Evolutionary conservation across 2,797 vertebrate genomes (phyloP), one percentile per base, ranked within the genome.

Genomic region (Danio aesculapii): DNA sequence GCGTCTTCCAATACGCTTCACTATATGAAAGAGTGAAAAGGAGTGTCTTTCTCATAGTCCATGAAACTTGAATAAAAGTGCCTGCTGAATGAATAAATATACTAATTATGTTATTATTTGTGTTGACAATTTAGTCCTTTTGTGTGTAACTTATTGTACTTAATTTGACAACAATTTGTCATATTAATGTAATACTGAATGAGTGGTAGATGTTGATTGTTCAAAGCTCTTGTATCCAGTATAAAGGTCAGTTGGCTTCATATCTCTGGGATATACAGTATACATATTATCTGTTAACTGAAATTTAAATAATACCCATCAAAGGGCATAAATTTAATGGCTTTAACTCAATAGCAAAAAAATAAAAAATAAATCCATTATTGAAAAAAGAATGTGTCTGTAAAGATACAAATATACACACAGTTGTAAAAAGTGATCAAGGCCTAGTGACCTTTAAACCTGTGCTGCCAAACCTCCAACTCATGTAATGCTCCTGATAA

Each of bases 1-100:
- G 44, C 77, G 79, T 52, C 78, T 92, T 53, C 72, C 82, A 4
- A 91, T 92, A 79, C 67, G 67, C 41, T 88, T 85, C 53, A 80
- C 83, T 8, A 41, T 83, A 44, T 83, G n/a, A 83, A 44, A 17
- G 11, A 64, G n/a, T 62, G 0, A 73, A 14, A 68, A 4, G 10
- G 11, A 21, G 16, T 17, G 14, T 64, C 1, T 75, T 6, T 66
- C 55, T 74, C 19, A 2, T 47, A 47, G 44, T n/a, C 10, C 14
- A 50, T 17, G 1, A 61, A 57, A 59, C 13, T 46, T 13, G 10
- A 59, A 58, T 41, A 43, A 14, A 70, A 2, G 30, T 30, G 30
- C 9, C 16, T 10, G 6, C 17, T 50, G 21, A 70, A 52, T 39
- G 50, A 52, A n/a, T 52, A 1, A 53, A 17, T n/a, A 41, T 55